Evolutionary conservation across 1,140 invertebrate genomes (phyloP), one percentile per base, ranked within the genome.

Genomic region (Lepidurus packardi): DNA sequence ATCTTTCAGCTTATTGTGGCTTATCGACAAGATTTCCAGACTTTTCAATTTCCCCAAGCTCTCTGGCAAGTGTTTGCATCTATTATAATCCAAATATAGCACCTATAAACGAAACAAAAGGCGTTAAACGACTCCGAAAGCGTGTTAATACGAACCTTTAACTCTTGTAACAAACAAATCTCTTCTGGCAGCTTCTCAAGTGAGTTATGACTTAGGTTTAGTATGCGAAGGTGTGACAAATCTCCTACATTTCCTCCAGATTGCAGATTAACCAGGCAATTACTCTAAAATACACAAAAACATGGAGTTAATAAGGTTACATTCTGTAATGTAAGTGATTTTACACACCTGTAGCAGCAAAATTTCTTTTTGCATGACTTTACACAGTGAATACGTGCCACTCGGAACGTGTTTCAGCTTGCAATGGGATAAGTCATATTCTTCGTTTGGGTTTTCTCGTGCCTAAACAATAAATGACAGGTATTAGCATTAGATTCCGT

Each of bases 151-250:
- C 16, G 8, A 5, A 65, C 53, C 21, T 65, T 65, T 65, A 65
- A 65, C 13, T 65, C 53, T 21, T 65, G 53, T 13, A 65, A 21
- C 16, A 11, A 65, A 65, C 16, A 65, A 21, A 65, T 65, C 53
- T 65, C 53, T 65, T 65, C 53, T 13, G 53, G 53, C n/a, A 65
- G 53, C 53, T 65, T 65, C 3, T 65, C 53, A 21, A 65, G 53
- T 21, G 53, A 13, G 53, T 65, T 65, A 21, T 65, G 53, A 65
- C n/a, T 65, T 7, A 65, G 53, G 21, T 65, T 65, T n/a, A 65
- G 53, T n/a, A 65, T 65, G 16, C 53, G 53, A 65, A 65, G 53
- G 53, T 65, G 53, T 21, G 53, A 65, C 53, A 65, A 21, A 65
- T 65, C 53, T n/a, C 53, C 21, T 4, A 65, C 1, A 21, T 65